phyloP scores from a whole-genome alignment of 2,888 invertebrate species.

The Drosophila villosipedis region DNA sequence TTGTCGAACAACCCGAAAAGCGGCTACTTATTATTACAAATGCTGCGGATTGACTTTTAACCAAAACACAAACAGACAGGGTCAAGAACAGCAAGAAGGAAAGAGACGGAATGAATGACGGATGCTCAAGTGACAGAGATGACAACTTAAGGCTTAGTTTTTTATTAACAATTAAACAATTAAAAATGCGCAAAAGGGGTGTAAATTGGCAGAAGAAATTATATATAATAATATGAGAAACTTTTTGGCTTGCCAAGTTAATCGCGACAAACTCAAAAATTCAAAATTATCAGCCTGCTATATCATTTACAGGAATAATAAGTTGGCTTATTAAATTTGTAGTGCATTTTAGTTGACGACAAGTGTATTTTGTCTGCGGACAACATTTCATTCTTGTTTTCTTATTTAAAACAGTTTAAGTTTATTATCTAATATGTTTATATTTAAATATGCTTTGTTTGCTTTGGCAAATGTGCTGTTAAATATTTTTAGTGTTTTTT shows the following conservation, averaged over 20 bases:
- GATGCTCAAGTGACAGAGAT: not conserved
- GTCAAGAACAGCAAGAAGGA: not conserved
- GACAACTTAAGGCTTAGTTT: not conserved
- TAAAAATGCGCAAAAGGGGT: not conserved
- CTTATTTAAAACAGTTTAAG: not conserved
- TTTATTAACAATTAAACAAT: not conserved
- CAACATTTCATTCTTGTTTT: not conserved
- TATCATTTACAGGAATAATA: too few species aligned
- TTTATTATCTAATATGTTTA: not conserved
- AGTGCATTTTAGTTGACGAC: not conserved
- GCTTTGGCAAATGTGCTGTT: not conserved
- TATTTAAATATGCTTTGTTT: not conserved
- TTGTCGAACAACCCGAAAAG: conserved; percentile 1
- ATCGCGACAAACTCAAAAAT: rapidly evolving
- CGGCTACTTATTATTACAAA: conserved; percentile 35
- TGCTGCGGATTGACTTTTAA: conserved; percentile 50
- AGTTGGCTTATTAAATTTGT: too few species aligned
- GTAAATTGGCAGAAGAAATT: not conserved
- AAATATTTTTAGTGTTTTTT: too few species aligned
- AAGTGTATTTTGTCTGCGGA: too few species aligned
- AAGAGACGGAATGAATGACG: not conserved
- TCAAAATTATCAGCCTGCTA: too few species aligned
- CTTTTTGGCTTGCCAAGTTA: too few species aligned
- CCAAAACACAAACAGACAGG: conserved; percentile 16
- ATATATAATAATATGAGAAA: not conserved